phyloP scores from a whole-genome alignment of 1,140 invertebrate genomes.

The Panagrolaimus sp. region DNA sequence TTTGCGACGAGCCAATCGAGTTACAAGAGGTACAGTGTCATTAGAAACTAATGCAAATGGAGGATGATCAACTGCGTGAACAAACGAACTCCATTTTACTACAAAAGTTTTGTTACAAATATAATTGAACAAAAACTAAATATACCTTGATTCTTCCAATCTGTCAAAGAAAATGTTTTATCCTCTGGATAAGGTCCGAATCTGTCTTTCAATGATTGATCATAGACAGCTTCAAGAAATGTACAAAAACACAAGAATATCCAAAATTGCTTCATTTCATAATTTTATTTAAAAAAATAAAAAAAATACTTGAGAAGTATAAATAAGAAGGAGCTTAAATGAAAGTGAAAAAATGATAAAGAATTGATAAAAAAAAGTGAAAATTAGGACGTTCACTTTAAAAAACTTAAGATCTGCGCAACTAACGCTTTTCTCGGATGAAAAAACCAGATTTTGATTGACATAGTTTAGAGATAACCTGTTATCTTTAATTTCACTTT shows the following conservation, averaged over 20 bases:
- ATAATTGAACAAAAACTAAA: not conserved
- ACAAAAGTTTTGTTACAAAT: not conserved
- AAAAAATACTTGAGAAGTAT: not conserved
- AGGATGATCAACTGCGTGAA: constrained; percentile 30
- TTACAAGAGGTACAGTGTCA: constrained; percentile 28
- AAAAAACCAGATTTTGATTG: too few relatives aligned
- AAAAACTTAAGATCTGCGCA: too few relatives aligned
- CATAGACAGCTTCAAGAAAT: not conserved
- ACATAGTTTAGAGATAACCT: too few relatives aligned
- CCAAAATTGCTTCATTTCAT: not conserved
- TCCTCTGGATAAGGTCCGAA: too few relatives aligned
- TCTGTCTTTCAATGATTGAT: not conserved
- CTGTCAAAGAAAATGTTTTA: too few relatives aligned
- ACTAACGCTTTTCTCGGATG: too few relatives aligned
- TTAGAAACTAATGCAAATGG: constrained; percentile 27
- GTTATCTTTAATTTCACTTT: too few relatives aligned
- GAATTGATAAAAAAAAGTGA: not conserved
- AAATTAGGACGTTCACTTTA: constrained; percentile 1
- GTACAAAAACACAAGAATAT: constrained; percentile 1
- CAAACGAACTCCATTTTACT: constrained; percentile 40
- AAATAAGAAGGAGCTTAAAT: not conserved
- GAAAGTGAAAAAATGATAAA: not conserved
- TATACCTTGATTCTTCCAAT: not conserved
- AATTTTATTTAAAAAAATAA: not conserved
- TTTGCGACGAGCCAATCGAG: constrained; percentile 30